Base-by-base conservation (phyloP, 1,140 invertebrate species). In the Leptinotarsa undecemlineata region DNA sequence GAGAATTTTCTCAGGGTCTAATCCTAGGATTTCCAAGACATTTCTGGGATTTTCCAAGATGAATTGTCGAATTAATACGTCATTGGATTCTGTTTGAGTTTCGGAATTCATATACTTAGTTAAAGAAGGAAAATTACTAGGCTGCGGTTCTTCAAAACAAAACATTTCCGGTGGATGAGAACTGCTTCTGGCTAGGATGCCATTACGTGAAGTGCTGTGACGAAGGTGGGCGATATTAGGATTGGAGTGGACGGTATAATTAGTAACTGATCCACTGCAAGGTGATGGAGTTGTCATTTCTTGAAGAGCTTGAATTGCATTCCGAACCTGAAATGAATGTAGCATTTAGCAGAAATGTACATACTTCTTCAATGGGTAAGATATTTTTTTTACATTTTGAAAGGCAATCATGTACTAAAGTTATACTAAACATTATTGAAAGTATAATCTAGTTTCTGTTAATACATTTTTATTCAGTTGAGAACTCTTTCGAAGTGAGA, bases 101-200 rank as follows among this genome's bases (percentile, higher is more conserved):
- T 84, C 83, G 1, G 77, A 77, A 21, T 86, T 85, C 23, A 77
- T 80, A 8, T 77, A 76, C 0, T 84, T 82, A 8, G 72, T 66
- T 14, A 76, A 42, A 42, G 77, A 23, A 42, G 74, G 73, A 11
- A 78, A 71, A 6, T 79, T 23, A 2, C 79, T 76, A 2, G 75
- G 60, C 13, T 73, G 63, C 8, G 74, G 73, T 6, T 81, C 82
- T 78, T 91, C 90, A 91, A 91, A 93, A 81, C 89, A 91, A 78
- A 93, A 92, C 19, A 94, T 92, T 78, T 94, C 93, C 2, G 93
- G 92, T 1, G 93, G 93, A 87, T 94, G 93, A 1, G 93, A 94
- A 61, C 91, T 93, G 79, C 92, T 91, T 51, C 93, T 87, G 6
- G 90, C 91, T 21, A 94, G 85, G 72, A 89, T 85, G 48, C 88